Evolutionary conservation across 2,888 invertebrate species (phyloP).

Genomic region (Pristionchus arcanus): DNA sequence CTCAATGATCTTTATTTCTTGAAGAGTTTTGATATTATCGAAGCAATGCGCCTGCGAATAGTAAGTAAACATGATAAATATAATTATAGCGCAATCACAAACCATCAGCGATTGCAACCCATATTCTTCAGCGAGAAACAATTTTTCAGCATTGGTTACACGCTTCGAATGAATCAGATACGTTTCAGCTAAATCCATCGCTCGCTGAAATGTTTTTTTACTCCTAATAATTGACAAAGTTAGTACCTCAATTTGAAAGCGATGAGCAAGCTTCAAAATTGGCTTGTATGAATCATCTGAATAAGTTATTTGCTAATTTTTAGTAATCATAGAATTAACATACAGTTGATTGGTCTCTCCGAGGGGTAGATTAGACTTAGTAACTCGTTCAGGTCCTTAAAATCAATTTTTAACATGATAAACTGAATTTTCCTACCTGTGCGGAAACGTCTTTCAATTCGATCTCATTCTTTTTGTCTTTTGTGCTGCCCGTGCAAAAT

Average conservation of each 20-base stretch:
- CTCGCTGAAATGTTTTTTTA: background rate
- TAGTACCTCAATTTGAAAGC: background rate
- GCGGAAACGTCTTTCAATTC: background rate
- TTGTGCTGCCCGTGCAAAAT: background rate
- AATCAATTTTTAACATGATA: background rate
- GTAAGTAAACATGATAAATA: background rate
- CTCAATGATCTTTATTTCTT: background rate
- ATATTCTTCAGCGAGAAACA: background rate
- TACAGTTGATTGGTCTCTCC: background rate
- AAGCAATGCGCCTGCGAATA: background rate
- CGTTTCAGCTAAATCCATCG: background rate
- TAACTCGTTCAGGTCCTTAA: background rate
- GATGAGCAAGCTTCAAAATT: background rate
- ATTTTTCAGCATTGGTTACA: background rate
- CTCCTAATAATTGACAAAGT: background rate
- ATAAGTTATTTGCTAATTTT: no score
- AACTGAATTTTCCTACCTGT: background rate
- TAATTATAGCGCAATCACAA: background rate
- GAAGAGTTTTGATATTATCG: background rate
- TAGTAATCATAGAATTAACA: no score
- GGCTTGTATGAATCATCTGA: background rate
- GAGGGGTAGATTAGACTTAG: background rate
- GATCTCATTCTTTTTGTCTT: background rate
- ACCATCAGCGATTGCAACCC: background rate
- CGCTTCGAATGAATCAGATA: background rate